A percentile compares a stretch with the other conserved stretches of the same genome.
phyloP scores from a whole-genome alignment of 2,113 vertebrate genomes.

The Chaenogobius annularis region DNA sequence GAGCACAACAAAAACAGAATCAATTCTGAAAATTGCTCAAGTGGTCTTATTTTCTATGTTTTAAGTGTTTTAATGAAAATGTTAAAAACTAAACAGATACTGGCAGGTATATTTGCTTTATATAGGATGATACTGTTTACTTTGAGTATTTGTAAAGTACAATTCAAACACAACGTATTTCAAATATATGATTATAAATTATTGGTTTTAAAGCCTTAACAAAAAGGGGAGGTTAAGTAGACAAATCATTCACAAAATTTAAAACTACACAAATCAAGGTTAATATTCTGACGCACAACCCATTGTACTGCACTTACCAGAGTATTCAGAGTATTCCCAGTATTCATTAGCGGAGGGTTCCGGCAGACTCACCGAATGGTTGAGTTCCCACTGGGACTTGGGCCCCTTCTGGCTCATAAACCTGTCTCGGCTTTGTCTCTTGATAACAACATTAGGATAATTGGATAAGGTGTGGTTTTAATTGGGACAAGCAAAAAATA shows the following conservation, averaged over 20 bases:
- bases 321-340: constrained; percentile 33
- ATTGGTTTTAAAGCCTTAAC: background rate
- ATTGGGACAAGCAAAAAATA: constrained; percentile 23
- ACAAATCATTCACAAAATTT: background rate
- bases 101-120: no score
- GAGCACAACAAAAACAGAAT: background rate
- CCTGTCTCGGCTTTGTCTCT: constrained; percentile 54
- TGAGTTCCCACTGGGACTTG: constrained; percentile 49
- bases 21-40: background rate
- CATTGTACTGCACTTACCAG: constrained; percentile 25
- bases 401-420: constrained; percentile 60
- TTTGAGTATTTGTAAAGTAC: no score
- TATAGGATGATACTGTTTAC: no score
- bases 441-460: constrained; percentile 26
- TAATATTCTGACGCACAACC: background rate
- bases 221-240: no score
- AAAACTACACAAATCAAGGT: no score
- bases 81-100: no score
- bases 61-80: no score
- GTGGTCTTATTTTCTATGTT: no score
- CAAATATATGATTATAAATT: no score
- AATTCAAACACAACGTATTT: no score
- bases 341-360: constrained; percentile 59
- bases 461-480: constrained; percentile 31
- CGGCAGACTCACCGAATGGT: constrained; percentile 51